Conservation (phyloP, 2,113 vertebrate genomes). For the Beaufortia kweichowensis region DNA sequence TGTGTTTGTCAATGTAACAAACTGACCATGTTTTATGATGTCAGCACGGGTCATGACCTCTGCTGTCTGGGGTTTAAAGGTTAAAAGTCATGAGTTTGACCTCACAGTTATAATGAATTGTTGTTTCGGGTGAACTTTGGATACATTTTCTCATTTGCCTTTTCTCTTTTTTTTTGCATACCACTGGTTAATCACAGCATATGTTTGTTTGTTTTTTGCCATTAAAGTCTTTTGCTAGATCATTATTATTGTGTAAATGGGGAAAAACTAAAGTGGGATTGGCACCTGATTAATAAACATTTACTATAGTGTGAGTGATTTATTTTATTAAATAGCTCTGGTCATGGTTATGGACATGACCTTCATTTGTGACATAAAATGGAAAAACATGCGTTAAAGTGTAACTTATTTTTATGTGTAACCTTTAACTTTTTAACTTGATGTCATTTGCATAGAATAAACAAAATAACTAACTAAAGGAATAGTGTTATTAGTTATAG, state of each 20-base stretch:
- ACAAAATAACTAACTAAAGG: no score
- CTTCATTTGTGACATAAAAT: no score
- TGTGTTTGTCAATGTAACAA: conserved; percentile 13
- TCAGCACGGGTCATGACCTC: not conserved
- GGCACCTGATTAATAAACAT: conserved; percentile 54
- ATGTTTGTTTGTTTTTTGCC: conserved; percentile 49
- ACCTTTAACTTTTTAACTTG: no score
- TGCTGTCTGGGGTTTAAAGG: not conserved
- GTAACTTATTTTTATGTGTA: no score
- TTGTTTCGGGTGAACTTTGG: not conserved
- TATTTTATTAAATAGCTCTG: no score
- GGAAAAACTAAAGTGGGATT: conserved; percentile 19
- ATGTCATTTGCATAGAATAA: no score
- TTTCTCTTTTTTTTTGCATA: conserved; percentile 41
- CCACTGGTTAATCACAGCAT: conserved; percentile 41
- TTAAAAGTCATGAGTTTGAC: not conserved
- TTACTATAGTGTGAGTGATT: conserved; percentile 42
- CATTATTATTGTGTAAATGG: conserved; percentile 45
- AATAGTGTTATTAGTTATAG: no score
- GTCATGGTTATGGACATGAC: no score
- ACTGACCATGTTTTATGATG: not conserved
- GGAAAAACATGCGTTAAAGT: no score
- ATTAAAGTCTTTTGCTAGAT: conserved; percentile 39
- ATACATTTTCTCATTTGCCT: conserved; percentile 15
- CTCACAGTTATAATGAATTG: not conserved